A percentile compares a stretch with the other conserved stretches of the same genome.
Conservation (phyloP, 2,113 vertebrate genomes). For the Engystomops pustulosus region DNA sequence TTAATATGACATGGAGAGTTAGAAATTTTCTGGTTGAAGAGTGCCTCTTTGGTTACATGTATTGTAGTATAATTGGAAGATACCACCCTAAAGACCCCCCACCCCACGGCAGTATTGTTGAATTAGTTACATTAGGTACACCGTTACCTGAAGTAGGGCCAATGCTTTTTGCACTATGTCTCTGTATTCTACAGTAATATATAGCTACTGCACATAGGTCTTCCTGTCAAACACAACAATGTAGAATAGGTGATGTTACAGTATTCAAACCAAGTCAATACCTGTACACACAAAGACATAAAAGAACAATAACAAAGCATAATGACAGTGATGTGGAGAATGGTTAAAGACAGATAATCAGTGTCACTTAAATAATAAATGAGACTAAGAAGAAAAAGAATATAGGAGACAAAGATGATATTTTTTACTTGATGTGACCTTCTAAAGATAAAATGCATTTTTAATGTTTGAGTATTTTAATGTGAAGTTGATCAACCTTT, state of each 20-base stretch:
- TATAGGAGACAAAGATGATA: conserved; percentile 27
- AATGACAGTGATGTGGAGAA: conserved; percentile 40
- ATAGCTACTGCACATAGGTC: not conserved
- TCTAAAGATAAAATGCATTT: conserved; percentile 33
- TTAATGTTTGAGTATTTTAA: conserved; percentile 37
- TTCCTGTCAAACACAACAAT: not conserved
- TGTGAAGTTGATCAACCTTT: not conserved
- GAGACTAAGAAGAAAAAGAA: conserved; percentile 22
- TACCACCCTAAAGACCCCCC: too few species aligned
- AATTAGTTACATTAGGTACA: too few species aligned
- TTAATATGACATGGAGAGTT: too few species aligned
- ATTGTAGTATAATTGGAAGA: too few species aligned
- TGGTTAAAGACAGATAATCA: conserved; percentile 33
- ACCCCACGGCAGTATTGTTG: too few species aligned
- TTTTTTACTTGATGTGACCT: conserved; percentile 45
- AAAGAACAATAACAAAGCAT: conserved; percentile 35
- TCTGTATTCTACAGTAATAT: too few species aligned
- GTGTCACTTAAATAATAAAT: conserved; percentile 45
- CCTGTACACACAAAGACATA: conserved; percentile 5
- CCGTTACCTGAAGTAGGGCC: too few species aligned
- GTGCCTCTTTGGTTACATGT: too few species aligned
- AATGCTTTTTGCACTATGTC: too few species aligned
- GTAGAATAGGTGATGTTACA: conserved; percentile 1
- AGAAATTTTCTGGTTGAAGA: too few species aligned
- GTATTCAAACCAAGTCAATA: conserved; percentile 23